Conservation (phyloP, 2,113 vertebrate species). For the Panthera leo region DNA sequence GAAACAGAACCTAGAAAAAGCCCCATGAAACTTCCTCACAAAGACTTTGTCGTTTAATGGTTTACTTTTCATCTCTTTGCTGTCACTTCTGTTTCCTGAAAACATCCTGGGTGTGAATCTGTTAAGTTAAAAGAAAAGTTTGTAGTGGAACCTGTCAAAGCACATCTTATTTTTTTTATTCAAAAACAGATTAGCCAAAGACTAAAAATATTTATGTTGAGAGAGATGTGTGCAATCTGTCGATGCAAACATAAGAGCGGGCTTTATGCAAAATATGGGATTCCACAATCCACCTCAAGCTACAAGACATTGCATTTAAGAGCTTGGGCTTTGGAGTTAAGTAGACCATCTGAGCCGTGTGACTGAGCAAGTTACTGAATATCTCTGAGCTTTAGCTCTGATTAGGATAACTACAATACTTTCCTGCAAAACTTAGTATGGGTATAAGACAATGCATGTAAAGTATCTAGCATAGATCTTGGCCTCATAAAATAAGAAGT, state of each 20-base stretch:
- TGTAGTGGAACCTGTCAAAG: background rate
- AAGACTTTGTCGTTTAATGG: background rate
- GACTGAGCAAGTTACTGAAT: background rate
- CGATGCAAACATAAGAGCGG: background rate
- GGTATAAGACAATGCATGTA: background rate
- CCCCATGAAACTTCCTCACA: background rate
- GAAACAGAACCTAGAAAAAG: background rate
- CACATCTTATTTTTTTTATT: background rate
- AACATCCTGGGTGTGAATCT: background rate
- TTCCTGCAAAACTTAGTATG: background rate
- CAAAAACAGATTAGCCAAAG: background rate
- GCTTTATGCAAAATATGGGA: background rate
- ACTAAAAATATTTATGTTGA: background rate
- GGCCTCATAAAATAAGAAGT: background rate
- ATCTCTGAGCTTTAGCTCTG: background rate
- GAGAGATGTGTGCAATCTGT: background rate
- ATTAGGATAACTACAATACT: background rate
- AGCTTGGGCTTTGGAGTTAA: background rate
- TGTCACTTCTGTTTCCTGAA: slow-evolving; percentile 22
- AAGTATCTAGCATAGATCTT: background rate
- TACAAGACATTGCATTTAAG: background rate
- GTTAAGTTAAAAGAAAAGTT: slow-evolving; percentile 39
- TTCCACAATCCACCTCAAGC: background rate
- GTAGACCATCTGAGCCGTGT: background rate
- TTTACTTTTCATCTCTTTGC: background rate